Conservation (phyloP, 2,888 invertebrate genomes). For the Platycnemis pennipes region DNA sequence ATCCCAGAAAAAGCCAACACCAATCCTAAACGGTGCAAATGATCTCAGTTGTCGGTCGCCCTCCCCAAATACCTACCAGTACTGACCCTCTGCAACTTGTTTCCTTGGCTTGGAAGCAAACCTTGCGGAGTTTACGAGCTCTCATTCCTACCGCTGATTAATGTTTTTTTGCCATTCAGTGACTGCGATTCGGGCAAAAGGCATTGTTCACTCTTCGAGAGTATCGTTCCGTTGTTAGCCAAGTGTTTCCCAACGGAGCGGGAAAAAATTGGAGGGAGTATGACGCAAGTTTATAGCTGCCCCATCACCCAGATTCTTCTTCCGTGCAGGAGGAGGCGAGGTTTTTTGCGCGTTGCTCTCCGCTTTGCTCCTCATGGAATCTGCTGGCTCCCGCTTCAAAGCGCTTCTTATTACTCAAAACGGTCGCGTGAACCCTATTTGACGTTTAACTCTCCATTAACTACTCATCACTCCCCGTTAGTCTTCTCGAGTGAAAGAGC, state of each 20-base stretch:
- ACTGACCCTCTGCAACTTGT: no score
- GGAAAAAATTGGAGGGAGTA: background rate
- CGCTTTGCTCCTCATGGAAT: background rate
- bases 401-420: no score
- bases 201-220: background rate
- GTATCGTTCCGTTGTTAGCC: background rate
- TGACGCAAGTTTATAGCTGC: background rate
- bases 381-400: no score
- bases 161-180: background rate
- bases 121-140: background rate
- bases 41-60: no score
- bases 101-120: no score
- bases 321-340: background rate
- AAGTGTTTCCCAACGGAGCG: background rate
- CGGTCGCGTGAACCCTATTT: no score
- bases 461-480: no score
- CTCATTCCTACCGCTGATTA: background rate
- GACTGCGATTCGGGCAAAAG: background rate
- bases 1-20: no score
- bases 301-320: background rate
- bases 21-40: no score
- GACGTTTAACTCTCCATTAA: no score
- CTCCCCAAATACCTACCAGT: no score
- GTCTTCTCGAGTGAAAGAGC: no score
- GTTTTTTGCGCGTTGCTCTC: background rate